Evolutionary conservation across 2,797 vertebrate genomes (phyloP).

Genomic region (Ataeniobius toweri): DNA sequence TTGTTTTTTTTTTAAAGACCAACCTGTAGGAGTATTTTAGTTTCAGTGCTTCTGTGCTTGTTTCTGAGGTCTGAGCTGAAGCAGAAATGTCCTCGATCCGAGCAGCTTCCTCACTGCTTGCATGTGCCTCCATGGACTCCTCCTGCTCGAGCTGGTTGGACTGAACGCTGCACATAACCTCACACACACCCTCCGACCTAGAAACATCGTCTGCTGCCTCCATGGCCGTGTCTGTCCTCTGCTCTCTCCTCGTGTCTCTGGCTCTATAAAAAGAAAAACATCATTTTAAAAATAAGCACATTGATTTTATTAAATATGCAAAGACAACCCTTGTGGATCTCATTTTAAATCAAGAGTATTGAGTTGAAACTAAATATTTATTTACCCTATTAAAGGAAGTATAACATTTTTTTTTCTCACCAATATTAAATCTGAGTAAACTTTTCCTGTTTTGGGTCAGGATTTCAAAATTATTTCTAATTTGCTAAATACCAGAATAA

Average conservation of each 20-base stretch:
- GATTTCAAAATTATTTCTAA: neutral
- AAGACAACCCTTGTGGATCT: neutral
- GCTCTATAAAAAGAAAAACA: conserved; percentile 44
- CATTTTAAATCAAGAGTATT: neutral
- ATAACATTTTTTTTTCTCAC: neutral
- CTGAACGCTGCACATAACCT: conserved; percentile 49
- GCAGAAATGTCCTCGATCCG: conserved; percentile 10
- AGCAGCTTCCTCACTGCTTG: conserved; percentile 40
- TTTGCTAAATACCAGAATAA: neutral
- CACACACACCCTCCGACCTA: conserved; percentile 58
- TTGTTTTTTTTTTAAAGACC: conserved; percentile 20
- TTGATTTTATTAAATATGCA: neutral
- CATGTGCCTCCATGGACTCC: conserved; percentile 77
- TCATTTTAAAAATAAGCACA: neutral
- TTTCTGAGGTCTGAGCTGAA: conserved; percentile 2
- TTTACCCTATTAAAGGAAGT: neutral
- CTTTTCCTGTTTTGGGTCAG: neutral
- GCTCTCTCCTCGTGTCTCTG: conserved; percentile 42
- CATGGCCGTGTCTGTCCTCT: conserved; percentile 61
- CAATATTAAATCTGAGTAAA: neutral
- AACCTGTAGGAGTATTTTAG: conserved; percentile 79
- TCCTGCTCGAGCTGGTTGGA: conserved; percentile 45
- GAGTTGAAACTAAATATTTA: neutral
- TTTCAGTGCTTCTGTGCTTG: conserved; percentile 41
- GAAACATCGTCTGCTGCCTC: conserved; percentile 62